Evolutionary conservation across 2,113 vertebrate species (phyloP), one percentile per base, ranked within the genome.

Genomic region (Melanostigma gelatinosum): DNA sequence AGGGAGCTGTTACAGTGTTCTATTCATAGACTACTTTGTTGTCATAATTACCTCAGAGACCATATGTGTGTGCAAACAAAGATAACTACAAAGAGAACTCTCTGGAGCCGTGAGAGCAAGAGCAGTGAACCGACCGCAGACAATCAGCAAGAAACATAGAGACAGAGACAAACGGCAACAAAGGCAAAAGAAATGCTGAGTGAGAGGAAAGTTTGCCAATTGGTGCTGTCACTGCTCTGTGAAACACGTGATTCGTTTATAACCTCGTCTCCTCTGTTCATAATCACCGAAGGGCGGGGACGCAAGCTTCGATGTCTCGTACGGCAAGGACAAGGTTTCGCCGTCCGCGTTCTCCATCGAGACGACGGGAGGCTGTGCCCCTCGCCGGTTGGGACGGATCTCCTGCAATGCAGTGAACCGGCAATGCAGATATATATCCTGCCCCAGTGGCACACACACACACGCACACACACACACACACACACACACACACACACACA

Each of bases 351-450:
- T 64, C 73, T 79, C 61, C 29, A 32, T 16, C 0, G 3, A 78
- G 73, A 79, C 18, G 80, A 82, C 52, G 3, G 87, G 77, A 79
- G 64, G 40, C 77, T 79, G 73, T 63, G 66, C 16, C 58, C 55
- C 76, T 68, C 54, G 13, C 72, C 72, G 77, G 74, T 79, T 50
- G 73, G 80, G 85, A 87, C 78, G 72, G 80, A 86, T 86, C 72
- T 80, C 85, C 88, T 90, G 90, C 90, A 91, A 85, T 89, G 88
- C 87, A 90, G 85, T 85, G 87, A 87, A 89, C 81, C 87, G 81
- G 66, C 79, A 38, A 78, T 87, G 85, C 83, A 88, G 85, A 84
- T 85, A 72, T 74, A 72, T 74, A 72, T 36, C 72, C 70, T 77
- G 72, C 69, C 77, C 54, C 70, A 67, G 52, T 22, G 42, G 55